Percentiles rank a stretch among this genome's conserved stretches.
These are phyloP conservation scores for Bellardia pandia DNA, from an alignment of 2,888 invertebrate species.

Conservation along the genomic window DNA sequence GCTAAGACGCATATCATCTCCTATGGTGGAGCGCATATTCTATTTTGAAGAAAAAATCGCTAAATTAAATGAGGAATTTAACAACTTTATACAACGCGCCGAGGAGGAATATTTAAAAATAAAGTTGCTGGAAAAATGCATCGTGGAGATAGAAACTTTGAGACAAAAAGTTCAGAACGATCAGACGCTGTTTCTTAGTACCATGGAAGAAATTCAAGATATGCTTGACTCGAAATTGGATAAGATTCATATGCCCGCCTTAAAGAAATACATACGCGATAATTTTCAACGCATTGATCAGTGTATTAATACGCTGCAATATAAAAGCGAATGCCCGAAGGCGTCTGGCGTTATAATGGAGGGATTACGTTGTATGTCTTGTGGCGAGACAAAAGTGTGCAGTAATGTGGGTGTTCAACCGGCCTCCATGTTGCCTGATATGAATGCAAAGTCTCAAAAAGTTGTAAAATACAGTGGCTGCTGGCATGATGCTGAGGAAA, in stretches of 20 bases:
- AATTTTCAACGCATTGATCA: slow-evolving; percentile 76
- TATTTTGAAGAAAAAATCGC: slow-evolving; percentile 75
- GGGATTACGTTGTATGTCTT: slow-evolving; percentile 79
- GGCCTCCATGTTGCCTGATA: slow-evolving; percentile 74
- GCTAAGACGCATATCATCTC: slow-evolving; percentile 78
- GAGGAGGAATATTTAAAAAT: slow-evolving; percentile 78
- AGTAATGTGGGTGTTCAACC: slow-evolving; percentile 75
- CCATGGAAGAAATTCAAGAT: slow-evolving; percentile 83
- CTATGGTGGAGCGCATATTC: slow-evolving; percentile 78
- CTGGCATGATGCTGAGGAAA: neutral
- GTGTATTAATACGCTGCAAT: slow-evolving; percentile 74
- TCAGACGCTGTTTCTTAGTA: slow-evolving; percentile 77
- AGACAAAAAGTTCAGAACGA: slow-evolving; percentile 75
- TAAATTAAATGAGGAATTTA: slow-evolving; percentile 76
- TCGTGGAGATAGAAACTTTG: slow-evolving; percentile 77
- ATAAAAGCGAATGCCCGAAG: slow-evolving; percentile 78
- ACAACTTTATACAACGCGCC: slow-evolving; percentile 75
- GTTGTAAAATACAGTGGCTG: slow-evolving; percentile 22
- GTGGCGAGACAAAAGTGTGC: slow-evolving; percentile 78
- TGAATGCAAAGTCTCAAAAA: slow-evolving; percentile 8
- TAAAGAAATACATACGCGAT: slow-evolving; percentile 80
- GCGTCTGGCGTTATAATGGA: slow-evolving; percentile 79
- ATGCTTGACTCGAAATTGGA: slow-evolving; percentile 83
- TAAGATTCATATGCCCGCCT: slow-evolving; percentile 81
- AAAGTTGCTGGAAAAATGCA: slow-evolving; percentile 79